Conservation (phyloP, 2,797 vertebrate species). For the Parauchenoglanis ngamensis region DNA sequence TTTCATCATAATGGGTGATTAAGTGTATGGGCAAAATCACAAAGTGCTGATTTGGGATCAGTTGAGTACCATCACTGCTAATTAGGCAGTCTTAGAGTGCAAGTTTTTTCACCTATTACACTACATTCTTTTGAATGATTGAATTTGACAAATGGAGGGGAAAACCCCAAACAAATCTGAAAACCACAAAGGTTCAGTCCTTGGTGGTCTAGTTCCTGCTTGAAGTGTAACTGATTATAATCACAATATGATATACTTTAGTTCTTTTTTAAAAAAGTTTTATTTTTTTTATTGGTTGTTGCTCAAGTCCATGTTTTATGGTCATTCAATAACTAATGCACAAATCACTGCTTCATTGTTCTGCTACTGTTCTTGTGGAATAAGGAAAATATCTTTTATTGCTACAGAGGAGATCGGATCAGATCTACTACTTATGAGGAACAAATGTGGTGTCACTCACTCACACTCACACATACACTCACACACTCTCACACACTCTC, state of each 20-base stretch:
- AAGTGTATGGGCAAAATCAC: neutral
- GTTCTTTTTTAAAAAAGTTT: too few relatives aligned
- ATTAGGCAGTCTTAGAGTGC: neutral
- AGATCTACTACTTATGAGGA: neutral
- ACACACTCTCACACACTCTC: too few relatives aligned
- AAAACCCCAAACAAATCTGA: neutral
- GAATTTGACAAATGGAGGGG: neutral
- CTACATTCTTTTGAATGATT: neutral
- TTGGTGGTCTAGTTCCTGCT: neutral
- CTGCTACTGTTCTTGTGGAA: neutral
- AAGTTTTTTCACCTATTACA: neutral
- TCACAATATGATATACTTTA: too few relatives aligned
- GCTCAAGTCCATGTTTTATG: neutral
- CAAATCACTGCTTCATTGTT: neutral
- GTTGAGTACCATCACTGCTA: neutral
- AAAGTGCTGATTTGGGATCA: neutral
- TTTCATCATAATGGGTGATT: neutral
- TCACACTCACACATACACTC: neutral
- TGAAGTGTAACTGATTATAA: too few relatives aligned
- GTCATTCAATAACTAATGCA: neutral
- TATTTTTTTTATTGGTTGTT: neutral
- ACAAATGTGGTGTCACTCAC: neutral
- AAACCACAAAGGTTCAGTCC: neutral
- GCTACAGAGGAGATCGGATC: neutral
- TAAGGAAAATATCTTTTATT: neutral